Evolutionary conservation across 2,113 vertebrate genomes (phyloP), one percentile per base, ranked within the genome.

Genomic region (Platysteira castanea): DNA sequence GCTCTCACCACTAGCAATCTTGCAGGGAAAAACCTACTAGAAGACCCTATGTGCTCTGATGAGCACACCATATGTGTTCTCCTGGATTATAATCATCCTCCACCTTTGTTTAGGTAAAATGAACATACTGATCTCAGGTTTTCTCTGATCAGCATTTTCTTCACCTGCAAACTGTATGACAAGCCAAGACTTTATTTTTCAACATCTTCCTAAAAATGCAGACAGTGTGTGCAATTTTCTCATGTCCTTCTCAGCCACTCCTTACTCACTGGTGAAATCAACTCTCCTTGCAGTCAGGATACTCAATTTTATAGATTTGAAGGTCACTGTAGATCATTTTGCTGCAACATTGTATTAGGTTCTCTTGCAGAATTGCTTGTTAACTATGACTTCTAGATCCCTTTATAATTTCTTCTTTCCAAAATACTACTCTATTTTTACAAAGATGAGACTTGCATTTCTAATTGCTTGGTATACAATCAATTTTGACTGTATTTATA

Each of bases 261-360:
- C 19, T 42, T 30, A 39, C 4, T 42, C 27, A 61, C 28, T 20
- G 21, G 15, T 12, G 41, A 84, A 68, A 60, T 19, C n/a, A 41
- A 3, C 14, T 24, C 28, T 53, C 42, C 37, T 22, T 2, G 0
- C 5, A n/a, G 56, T 13, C 11, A 28, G 15, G 9, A 57, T 33
- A 64, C 33, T 26, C 57, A 26, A 21, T 70, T 57, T 52, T 26
- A 57, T 18, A 41, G 11, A 71, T 24, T 41, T 82, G 27, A 20
- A 19, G 14, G n/a, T 39, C 54, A 73, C 21, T 33, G 17, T 1
- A 68, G 44, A 41, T 13, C 0, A 14, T 33, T 56, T 50, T 84
- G 27, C 30, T 86, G 30, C 16, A 35, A 14, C 2, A 1, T 57
- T 44, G 13, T 22, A 26, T 20, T 23, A 41, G 10, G 8, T 35